Evolutionary conservation across 1,140 invertebrate genomes (phyloP).

Genomic region (Danaus melanippus): DNA sequence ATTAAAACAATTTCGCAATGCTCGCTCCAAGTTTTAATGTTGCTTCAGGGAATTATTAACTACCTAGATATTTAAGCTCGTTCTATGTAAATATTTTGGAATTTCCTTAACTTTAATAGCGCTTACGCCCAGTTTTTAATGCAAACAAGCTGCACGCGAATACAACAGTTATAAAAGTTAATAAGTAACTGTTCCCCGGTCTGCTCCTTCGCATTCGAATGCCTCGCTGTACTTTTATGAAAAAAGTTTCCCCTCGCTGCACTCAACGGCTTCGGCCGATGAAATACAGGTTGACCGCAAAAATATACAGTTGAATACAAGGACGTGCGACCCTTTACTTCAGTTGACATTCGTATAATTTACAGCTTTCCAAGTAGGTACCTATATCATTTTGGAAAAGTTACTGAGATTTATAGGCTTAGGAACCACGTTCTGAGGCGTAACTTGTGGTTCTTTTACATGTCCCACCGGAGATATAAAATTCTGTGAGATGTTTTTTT

Average conservation of each 20-base stretch:
- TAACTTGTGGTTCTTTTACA: slow-evolving; percentile 22
- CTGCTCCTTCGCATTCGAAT: slow-evolving; percentile 48
- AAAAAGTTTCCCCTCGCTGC: slow-evolving; percentile 49
- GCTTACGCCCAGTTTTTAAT: slow-evolving; percentile 13
- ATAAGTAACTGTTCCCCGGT: slow-evolving; percentile 61
- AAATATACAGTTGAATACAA: slow-evolving; percentile 12
- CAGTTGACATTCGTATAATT: neutral
- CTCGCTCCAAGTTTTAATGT: no score
- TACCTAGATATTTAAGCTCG: neutral
- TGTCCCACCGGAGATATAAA: slow-evolving; percentile 20
- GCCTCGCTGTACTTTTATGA: slow-evolving; percentile 52
- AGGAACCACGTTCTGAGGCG: slow-evolving; percentile 10
- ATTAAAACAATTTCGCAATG: no score
- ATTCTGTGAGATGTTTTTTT: slow-evolving; percentile 4
- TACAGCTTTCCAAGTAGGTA: neutral
- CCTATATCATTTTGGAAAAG: slow-evolving; percentile 16
- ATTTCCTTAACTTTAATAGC: neutral
- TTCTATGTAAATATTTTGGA: slow-evolving; percentile 5
- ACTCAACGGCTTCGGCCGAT: slow-evolving; percentile 32
- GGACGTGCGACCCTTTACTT: no score
- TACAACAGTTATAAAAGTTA: slow-evolving; percentile 56
- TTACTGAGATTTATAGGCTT: slow-evolving; percentile 21
- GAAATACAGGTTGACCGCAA: slow-evolving; percentile 33
- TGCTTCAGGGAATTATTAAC: no score
- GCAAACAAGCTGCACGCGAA: slow-evolving; percentile 17